Conservation (phyloP, 2,888 invertebrate species). For the Dioctria rufipes region DNA sequence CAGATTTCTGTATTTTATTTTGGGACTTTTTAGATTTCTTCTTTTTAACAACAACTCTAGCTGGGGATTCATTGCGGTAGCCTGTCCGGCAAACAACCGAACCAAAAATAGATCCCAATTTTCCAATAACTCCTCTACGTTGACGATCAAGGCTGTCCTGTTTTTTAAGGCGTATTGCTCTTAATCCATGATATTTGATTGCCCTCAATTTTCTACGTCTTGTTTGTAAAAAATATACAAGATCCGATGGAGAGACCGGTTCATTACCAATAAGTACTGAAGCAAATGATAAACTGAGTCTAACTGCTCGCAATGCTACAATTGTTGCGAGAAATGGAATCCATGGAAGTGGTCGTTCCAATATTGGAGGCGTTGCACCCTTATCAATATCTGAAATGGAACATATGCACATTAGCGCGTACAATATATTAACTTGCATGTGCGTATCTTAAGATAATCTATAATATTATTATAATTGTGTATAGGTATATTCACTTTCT, state of each 20-base stretch:
- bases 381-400: conserved; percentile 42
- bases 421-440: too few species aligned
- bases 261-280: conserved; percentile 66
- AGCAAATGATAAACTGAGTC: conserved; percentile 65
- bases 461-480: not conserved
- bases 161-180: conserved; percentile 62
- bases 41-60: conserved; percentile 6
- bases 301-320: conserved; percentile 64
- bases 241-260: conserved; percentile 64
- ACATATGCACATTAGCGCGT: too few species aligned
- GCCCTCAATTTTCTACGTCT: conserved; percentile 67
- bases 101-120: conserved; percentile 63
- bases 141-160: conserved; percentile 46
- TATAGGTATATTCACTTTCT: conserved; percentile 61
- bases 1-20: conserved; percentile 14
- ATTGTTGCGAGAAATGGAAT: conserved; percentile 66
- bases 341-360: conserved; percentile 69
- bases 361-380: conserved; percentile 19
- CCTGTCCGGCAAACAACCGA: conserved; percentile 63
- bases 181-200: conserved; percentile 65
- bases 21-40: conserved; percentile 16
- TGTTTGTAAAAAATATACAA: conserved; percentile 68
- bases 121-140: conserved; percentile 58
- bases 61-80: not conserved
- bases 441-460: not conserved